These are phyloP conservation scores for Andrena fulva DNA, from an alignment of 2,888 invertebrate genomes.

Conservation along the genomic window DNA sequence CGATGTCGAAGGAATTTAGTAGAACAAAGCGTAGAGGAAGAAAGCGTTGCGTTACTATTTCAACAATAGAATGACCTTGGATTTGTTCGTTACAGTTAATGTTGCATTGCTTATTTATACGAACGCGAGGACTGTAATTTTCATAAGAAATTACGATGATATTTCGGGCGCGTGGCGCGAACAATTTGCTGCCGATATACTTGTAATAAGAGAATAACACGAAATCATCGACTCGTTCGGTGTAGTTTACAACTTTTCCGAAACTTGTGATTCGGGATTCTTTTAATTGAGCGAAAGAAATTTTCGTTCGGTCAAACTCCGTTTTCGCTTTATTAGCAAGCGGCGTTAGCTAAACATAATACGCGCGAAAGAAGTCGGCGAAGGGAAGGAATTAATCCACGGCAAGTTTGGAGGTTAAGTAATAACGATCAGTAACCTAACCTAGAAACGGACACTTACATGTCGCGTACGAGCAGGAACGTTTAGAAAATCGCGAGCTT, in stretches of 20 bases:
- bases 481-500: slow-evolving; percentile 20
- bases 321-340: background rate
- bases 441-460: slow-evolving; percentile 50
- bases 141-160: background rate
- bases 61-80: slow-evolving; percentile 20
- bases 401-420: slow-evolving; percentile 67
- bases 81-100: background rate
- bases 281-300: background rate
- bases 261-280: slow-evolving; percentile 1
- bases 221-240: background rate
- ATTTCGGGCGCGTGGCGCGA: background rate
- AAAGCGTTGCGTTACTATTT: background rate
- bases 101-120: background rate
- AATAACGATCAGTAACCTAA: slow-evolving; percentile 61
- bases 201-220: background rate
- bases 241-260: background rate
- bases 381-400: slow-evolving; percentile 25
- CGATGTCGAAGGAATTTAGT: too few relatives aligned
- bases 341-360: background rate
- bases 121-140: background rate
- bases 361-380: background rate
- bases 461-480: slow-evolving; percentile 15
- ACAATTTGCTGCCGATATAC: background rate
- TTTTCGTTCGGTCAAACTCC: background rate
- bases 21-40: background rate